Percentiles rank a stretch among this genome's conserved stretches.
These are phyloP conservation scores for Serilophus lunatus DNA, from an alignment of 2,113 vertebrate genomes.

Conservation along the genomic window DNA sequence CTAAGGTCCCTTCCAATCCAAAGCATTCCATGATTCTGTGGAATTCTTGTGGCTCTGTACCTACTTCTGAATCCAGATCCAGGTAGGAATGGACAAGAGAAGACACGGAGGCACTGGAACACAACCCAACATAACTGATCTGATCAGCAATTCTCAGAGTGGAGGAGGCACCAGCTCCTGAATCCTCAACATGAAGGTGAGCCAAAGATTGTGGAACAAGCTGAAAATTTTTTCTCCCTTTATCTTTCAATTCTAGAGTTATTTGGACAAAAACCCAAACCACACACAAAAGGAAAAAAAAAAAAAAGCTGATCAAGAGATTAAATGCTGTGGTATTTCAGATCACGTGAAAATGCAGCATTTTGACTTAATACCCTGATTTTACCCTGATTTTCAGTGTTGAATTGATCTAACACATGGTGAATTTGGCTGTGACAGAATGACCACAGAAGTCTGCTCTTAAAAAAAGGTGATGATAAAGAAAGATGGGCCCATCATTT, in stretches of 20 bases:
- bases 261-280: background rate
- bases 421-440: background rate
- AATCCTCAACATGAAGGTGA: background rate
- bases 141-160: accelerated
- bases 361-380: background rate
- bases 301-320: conserved; percentile 5
- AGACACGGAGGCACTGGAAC: accelerated
- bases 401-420: background rate
- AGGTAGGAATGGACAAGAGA: background rate
- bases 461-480: background rate
- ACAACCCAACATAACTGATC: background rate
- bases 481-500: background rate
- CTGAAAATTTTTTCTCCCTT: background rate
- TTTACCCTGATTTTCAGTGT: background rate
- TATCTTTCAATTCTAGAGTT: background rate
- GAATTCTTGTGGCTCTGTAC: accelerated
- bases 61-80: background rate
- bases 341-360: background rate
- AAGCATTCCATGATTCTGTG: background rate
- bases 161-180: background rate
- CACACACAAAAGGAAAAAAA: background rate
- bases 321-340: conserved; percentile 25
- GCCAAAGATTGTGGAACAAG: background rate
- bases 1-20: background rate
- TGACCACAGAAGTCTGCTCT: background rate